phyloP scores from a whole-genome alignment of 2,888 invertebrate genomes.

The Hypolimnas misippus region DNA sequence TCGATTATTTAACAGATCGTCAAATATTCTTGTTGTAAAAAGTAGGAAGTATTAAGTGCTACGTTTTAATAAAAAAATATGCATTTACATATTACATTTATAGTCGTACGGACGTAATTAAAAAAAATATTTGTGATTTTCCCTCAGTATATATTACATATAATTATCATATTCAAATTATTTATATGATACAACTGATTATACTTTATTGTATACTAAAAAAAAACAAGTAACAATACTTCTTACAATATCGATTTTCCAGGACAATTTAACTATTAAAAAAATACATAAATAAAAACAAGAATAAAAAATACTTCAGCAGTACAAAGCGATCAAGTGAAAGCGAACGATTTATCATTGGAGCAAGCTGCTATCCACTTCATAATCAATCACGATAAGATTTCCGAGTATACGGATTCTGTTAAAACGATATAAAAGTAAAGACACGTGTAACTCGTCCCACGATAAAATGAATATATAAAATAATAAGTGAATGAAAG shows the following conservation, averaged over 20 bases:
- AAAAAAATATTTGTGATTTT: too few species aligned
- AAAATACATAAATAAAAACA: neutral
- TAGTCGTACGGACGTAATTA: too few species aligned
- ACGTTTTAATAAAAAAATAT: neutral
- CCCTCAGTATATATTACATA: too few species aligned
- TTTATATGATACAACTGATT: too few species aligned
- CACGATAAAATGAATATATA: too few species aligned
- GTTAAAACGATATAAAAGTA: neutral
- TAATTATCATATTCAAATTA: too few species aligned
- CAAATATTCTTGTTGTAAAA: neutral
- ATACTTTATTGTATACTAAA: too few species aligned
- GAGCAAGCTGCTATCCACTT: neutral
- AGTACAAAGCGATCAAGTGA: neutral
- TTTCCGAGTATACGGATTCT: neutral
- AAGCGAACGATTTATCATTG: conserved; percentile 7
- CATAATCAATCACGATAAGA: conserved; percentile 23
- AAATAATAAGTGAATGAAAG: too few species aligned
- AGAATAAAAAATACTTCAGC: neutral
- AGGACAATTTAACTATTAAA: too few species aligned
- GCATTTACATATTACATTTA: too few species aligned
- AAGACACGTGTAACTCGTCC: conserved; percentile 5
- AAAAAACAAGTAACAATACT: too few species aligned
- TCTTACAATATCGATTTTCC: too few species aligned
- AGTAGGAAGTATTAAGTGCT: neutral
- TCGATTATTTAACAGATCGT: neutral